phyloP scores from a whole-genome alignment of 1,140 invertebrate species.

The Drosophila equinoxialis region DNA sequence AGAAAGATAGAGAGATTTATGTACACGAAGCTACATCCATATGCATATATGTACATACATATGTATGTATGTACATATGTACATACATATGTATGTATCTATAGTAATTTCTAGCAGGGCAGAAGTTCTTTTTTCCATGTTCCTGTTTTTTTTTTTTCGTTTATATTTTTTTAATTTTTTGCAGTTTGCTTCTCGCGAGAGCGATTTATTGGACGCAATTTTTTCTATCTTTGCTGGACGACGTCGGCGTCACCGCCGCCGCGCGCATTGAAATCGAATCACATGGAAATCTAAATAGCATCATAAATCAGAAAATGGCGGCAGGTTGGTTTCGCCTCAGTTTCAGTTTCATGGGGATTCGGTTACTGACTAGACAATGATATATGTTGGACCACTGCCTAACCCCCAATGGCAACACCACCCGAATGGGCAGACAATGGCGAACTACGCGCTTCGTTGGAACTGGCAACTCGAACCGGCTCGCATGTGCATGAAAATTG shows the following conservation, averaged over 20 bases:
- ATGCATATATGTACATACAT: conserved; percentile 63
- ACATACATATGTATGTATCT: conserved; percentile 60
- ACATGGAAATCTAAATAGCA: conserved; percentile 80
- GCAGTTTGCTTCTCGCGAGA: conserved; percentile 39
- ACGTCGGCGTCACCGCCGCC: conserved; percentile 39
- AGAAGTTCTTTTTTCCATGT: conserved; percentile 23
- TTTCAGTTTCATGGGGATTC: conserved; percentile 31
- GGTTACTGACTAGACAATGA: conserved; percentile 67
- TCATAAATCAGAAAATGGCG: conserved; percentile 81
- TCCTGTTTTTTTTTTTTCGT: conserved; percentile 45
- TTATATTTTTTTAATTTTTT: conserved; percentile 46
- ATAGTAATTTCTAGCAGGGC: conserved; percentile 69
- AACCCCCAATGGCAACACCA: neutral
- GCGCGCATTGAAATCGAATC: conserved; percentile 79
- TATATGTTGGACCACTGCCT: conserved; percentile 54
- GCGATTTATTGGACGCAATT: conserved; percentile 76
- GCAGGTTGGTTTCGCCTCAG: conserved; percentile 69
- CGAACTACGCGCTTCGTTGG: conserved; percentile 57
- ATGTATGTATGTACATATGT: conserved; percentile 66
- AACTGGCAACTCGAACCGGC: conserved; percentile 19
- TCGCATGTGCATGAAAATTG: conserved; percentile 79
- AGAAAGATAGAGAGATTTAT: conserved; percentile 61
- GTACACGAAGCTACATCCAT: conserved; percentile 76
- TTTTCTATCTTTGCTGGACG: conserved; percentile 68
- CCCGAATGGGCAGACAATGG: conserved; percentile 42